A percentile compares a stretch with the other conserved stretches of the same genome.
Conservation (phyloP, 2,113 vertebrate species). For the Baryphthengus martii region DNA sequence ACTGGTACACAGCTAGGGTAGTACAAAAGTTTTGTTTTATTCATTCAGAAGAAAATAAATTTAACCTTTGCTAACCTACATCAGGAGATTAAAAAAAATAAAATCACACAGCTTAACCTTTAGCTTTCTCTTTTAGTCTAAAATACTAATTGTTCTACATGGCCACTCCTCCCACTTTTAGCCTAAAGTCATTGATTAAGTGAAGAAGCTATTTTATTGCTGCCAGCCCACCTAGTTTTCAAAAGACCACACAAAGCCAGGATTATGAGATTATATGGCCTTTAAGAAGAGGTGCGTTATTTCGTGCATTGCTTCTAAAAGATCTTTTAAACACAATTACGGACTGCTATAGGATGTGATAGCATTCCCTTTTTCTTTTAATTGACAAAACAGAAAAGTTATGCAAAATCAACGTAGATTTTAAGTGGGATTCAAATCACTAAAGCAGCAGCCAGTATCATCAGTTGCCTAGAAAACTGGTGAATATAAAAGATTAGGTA, state of each 20-base stretch:
- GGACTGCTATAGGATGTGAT: neutral
- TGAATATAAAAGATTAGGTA: neutral
- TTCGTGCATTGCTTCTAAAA: neutral
- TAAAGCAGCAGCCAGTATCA: neutral
- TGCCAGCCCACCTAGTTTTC: slow-evolving; percentile 59
- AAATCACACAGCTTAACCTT: slow-evolving; percentile 54
- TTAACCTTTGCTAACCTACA: neutral
- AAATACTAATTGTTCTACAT: slow-evolving; percentile 40
- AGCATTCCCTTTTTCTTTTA: neutral
- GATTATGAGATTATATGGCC: slow-evolving; percentile 75
- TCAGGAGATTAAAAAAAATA: neutral
- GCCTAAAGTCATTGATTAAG: slow-evolving; percentile 35
- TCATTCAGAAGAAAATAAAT: neutral
- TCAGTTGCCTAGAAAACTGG: neutral
- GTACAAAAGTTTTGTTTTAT: neutral
- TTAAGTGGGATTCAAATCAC: neutral
- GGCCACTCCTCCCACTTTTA: slow-evolving; percentile 53
- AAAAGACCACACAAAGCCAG: slow-evolving; percentile 27
- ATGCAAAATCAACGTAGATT: neutral
- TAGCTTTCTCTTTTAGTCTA: slow-evolving; percentile 45
- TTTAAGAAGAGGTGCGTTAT: slow-evolving; percentile 57
- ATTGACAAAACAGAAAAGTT: neutral
- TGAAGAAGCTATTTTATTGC: neutral
- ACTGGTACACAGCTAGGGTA: neutral
- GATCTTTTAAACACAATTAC: neutral